Evolutionary conservation across 2,113 vertebrate genomes (phyloP), one percentile per base, ranked within the genome.

Genomic region (Oplegnathus fasciatus): DNA sequence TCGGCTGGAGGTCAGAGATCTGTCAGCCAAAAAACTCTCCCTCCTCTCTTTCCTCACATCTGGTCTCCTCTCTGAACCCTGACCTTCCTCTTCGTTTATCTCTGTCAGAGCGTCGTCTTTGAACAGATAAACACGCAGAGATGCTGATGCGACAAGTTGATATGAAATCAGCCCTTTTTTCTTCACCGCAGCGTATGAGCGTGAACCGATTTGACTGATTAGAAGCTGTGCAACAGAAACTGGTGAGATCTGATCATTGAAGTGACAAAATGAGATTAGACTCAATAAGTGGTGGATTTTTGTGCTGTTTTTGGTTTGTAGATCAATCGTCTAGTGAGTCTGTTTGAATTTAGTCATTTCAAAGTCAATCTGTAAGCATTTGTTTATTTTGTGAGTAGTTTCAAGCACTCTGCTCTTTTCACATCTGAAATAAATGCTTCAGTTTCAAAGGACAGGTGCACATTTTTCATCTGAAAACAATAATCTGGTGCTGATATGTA

Each of bases 21-120:
- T 55, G 72, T 83, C 62, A 75, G 52, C 52, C 37, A 46, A 66
- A n/a, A 32, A 66, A 17, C 28, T 20, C 17, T 28, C 54, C 40
- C 18, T 58, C 52, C 48, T 55, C 61, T 66, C 22, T 6, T 4
- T 70, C 40, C 54, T 52, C 72, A 52, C 71, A 40, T 82, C 34
- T 68, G 28, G 61, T 69, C 66, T 57, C 34, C 37, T 24, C 64
- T 55, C 52, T 68, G 9, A 28, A 44, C 76, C 24, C 28, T 5
- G 57, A 75, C 65, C 72, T 65, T 85, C 66, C 57, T 58, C 65
- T 6, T 4, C 24, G 4, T 65, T 58, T 17, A 71, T 58, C 71
- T 62, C 65, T 15, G 72, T 70, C 72, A 52, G n/a, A 20, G 58
- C 11, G 2, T 37, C 30, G 1, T 32, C 81, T 55, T 34, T 62